A percentile compares a stretch with the other conserved stretches of the same genome.
Conservation (phyloP, 2,888 invertebrate species). For the Bellardia pandia region DNA sequence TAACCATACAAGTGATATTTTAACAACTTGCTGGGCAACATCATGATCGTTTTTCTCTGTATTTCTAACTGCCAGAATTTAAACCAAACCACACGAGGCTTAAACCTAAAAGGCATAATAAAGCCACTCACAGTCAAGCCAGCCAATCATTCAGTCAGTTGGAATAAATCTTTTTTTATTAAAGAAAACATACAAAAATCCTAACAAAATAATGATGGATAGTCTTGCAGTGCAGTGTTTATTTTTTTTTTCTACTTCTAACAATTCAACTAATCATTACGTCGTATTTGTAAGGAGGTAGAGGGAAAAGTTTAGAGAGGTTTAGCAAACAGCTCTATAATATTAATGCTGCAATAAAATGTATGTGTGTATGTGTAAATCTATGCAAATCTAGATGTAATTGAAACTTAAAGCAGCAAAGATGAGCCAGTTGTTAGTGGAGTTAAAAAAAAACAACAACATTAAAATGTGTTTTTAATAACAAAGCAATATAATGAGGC, state of each 20-base stretch:
- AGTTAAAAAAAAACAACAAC: background rate
- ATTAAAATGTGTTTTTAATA: background rate
- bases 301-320: background rate
- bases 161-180: slow-evolving; percentile 15
- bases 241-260: background rate
- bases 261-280: slow-evolving; percentile 49
- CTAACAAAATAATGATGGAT: slow-evolving; percentile 50
- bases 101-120: background rate
- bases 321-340: background rate
- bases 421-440: background rate
- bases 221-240: slow-evolving; percentile 5
- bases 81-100: slow-evolving; percentile 8
- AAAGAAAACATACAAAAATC: slow-evolving; percentile 7
- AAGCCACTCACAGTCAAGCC: background rate
- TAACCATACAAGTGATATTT: background rate
- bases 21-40: slow-evolving; percentile 22
- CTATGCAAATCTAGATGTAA: slow-evolving; percentile 16
- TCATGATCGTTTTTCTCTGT: background rate
- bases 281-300: background rate
- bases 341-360: slow-evolving; percentile 14
- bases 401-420: background rate
- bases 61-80: slow-evolving; percentile 29
- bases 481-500: background rate
- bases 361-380: background rate
- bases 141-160: background rate